Evolutionary conservation across 2,113 vertebrate genomes (phyloP), one percentile per base, ranked within the genome.

Genomic region (Pseudopipra pipra): DNA sequence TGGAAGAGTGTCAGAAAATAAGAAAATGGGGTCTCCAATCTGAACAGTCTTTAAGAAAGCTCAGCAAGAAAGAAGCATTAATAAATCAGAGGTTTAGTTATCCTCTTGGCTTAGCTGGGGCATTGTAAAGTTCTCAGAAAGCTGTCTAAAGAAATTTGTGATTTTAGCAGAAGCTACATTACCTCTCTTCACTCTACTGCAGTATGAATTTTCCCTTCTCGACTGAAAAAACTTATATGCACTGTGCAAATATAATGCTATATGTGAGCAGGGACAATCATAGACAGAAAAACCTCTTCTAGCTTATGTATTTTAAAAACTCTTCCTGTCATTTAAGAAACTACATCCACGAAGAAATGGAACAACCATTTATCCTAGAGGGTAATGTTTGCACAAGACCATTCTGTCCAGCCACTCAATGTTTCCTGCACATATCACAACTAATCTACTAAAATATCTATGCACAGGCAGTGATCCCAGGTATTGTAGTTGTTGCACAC

Each of bases 171-270:
- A 85, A 72, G 28, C 31, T 47, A 10, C 6, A 7, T 49, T 55
- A 47, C 43, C 27, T 87, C 27, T 92, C 39, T 73, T 84, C 44
- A 14, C 49, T 72, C 33, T 41, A 7, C 46, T 6, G 3, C 9
- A 55, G 14, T 24, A 39, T 19, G 28, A 77, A 59, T 41, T 89
- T 27, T 35, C 74, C n/a, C 46, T 61, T 76, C 11, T 16, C 4
- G 2, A 12, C 35, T 33, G 0, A 0, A 63, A 74, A 47, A 44
- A 52, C 12, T 51, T 74, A 24, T 0, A 30, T 27, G 10, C 18
- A 41, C 23, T 37, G 22, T 20, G 28, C n/a, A 70, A 80, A 47
- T 24, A 9, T 5, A 92, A 44, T 3, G 5, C 7, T 47, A 17
- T 6, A 23, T 25, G 11, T 18, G 73, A 93, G 28, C 12, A 84